These are phyloP conservation scores for Carollia perspicillata DNA, from an alignment of 2,113 vertebrate species.

Conservation along the genomic window DNA sequence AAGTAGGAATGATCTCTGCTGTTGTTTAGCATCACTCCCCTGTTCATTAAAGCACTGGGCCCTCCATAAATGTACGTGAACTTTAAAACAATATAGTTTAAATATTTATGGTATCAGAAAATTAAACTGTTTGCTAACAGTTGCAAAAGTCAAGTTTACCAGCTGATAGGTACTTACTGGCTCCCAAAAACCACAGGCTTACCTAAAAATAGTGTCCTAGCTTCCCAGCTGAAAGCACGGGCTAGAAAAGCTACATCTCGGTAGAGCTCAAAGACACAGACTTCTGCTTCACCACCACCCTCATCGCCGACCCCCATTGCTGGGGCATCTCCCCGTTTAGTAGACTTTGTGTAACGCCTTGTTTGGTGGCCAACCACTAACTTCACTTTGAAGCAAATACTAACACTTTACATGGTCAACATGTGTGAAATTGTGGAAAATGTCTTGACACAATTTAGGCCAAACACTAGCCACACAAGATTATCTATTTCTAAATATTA, in stretches of 20 bases:
- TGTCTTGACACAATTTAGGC: conserved; percentile 42
- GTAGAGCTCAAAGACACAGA: conserved; percentile 44
- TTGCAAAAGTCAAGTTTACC: conserved; percentile 14
- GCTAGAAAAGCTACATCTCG: conserved; percentile 54
- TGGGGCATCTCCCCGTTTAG: conserved; percentile 27
- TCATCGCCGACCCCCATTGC: conserved; percentile 23
- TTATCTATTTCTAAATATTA: conserved; percentile 21
- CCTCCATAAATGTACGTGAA: not conserved
- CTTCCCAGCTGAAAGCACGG: conserved; percentile 55
- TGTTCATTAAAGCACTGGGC: not conserved
- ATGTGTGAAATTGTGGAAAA: conserved; percentile 45
- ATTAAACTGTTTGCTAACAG: conserved; percentile 29
- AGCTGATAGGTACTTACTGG: conserved; percentile 18
- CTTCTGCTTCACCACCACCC: conserved; percentile 24
- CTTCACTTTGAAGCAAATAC: conserved; percentile 58
- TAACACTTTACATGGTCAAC: not conserved
- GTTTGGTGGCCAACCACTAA: conserved; percentile 27
- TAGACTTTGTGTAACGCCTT: conserved; percentile 32
- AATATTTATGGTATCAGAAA: conserved; percentile 14
- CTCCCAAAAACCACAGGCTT: conserved; percentile 52
- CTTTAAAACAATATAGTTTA: not conserved
- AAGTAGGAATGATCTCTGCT: conserved; percentile 11
- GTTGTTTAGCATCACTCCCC: not conserved
- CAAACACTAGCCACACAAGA: conserved; percentile 60
- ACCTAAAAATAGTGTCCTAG: conserved; percentile 63